Evolutionary conservation across 1,140 invertebrate genomes (phyloP).

Genomic region (Globodera rostochiensis): DNA sequence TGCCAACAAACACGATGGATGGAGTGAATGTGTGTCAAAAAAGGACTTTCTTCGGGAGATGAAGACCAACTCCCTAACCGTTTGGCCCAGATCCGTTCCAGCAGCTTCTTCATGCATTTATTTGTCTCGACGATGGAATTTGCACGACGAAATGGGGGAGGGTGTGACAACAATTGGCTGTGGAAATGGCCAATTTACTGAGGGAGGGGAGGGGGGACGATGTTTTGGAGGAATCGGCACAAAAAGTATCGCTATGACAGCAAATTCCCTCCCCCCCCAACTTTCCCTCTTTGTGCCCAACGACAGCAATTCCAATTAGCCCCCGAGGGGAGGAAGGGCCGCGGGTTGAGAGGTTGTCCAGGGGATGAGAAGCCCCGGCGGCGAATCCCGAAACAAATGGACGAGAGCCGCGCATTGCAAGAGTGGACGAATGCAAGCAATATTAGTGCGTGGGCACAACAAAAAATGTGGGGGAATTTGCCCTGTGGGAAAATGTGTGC

Average conservation of each 20-base stretch:
- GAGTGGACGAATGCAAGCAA: not conserved
- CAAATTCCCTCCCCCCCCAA: not conserved
- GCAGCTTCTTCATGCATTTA: conserved; percentile 29
- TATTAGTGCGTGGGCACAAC: not conserved
- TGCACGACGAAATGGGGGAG: not conserved
- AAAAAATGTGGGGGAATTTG: not conserved
- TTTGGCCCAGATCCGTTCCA: conserved; percentile 29
- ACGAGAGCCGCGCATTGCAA: not conserved
- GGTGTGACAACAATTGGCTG: not conserved
- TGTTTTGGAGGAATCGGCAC: not conserved
- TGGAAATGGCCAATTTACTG: not conserved
- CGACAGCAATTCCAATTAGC: not conserved
- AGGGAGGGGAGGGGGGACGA: too few relatives aligned
- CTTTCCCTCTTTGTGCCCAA: conserved; percentile 5
- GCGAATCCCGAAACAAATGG: not conserved
- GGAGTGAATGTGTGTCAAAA: not conserved
- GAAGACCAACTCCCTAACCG: not conserved
- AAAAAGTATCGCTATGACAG: not conserved
- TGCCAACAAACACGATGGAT: conserved; percentile 9
- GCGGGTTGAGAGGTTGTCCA: not conserved
- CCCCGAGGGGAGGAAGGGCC: not conserved
- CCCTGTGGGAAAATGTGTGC: not conserved
- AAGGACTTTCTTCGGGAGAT: not conserved
- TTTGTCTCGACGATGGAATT: conserved; percentile 5
- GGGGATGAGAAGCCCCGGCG: not conserved